phyloP scores from a whole-genome alignment of 2,888 invertebrate genomes.

The Capitulum mitella region DNA sequence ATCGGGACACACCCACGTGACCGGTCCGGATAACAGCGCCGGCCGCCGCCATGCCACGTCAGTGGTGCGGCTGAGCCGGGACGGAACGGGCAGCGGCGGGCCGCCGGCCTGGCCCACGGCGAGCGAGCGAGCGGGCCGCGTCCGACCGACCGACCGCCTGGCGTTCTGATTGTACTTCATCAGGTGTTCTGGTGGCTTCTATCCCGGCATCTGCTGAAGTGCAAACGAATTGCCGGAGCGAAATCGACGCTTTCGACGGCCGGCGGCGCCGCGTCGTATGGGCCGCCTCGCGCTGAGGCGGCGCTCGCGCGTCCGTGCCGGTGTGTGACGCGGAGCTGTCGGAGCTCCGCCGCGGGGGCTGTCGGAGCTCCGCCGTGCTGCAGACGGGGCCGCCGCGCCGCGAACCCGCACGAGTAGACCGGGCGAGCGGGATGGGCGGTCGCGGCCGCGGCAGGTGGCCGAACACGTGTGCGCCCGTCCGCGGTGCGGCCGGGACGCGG shows the following conservation, averaged over 20 bases:
- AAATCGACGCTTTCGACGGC: background rate
- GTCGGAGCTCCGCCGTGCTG: too few relatives aligned
- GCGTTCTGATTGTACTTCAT: constrained; percentile 25
- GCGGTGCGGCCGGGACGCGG: too few relatives aligned
- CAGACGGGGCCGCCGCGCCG: too few relatives aligned
- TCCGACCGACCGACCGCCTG: background rate
- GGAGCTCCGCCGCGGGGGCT: too few relatives aligned
- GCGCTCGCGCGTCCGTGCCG: too few relatives aligned
- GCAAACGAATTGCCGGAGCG: constrained; percentile 23
- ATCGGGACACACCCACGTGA: background rate
- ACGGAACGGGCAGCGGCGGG: background rate
- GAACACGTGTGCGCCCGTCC: too few relatives aligned
- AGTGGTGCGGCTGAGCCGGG: background rate
- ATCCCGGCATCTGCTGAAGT: constrained; percentile 10
- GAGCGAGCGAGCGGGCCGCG: background rate
- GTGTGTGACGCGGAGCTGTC: too few relatives aligned
- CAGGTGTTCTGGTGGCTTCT: constrained; percentile 17
- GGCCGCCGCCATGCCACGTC: background rate
- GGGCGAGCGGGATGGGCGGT: too few relatives aligned
- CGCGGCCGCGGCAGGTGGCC: too few relatives aligned
- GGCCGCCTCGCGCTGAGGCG: too few relatives aligned
- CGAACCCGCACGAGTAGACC: too few relatives aligned
- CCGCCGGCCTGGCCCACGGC: background rate
- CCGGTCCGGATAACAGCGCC: constrained; percentile 22
- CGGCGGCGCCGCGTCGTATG: too few relatives aligned